Base-by-base conservation (phyloP, 1,140 invertebrate genomes). In the Octopus sinensis region DNA sequence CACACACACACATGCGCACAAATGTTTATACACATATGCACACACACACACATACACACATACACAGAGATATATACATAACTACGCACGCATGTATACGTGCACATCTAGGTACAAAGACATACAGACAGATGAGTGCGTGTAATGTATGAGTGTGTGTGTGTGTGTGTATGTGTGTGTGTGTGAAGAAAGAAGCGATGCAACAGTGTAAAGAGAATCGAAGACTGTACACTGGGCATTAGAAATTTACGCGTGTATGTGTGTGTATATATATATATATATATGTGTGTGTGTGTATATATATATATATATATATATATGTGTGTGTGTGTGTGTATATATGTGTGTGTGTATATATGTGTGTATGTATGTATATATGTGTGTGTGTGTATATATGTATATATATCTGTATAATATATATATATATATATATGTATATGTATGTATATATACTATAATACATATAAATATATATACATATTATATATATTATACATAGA, bases 311-410 rank as follows among this genome's bases (percentile, higher is more conserved):
- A 17, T 17, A 62, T 62, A 62, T 17, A 62, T 62, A 62, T 62
- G 56, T 17, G 12, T 0, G 7, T 71, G 6, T 53, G 53, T 43
- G 6, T 53, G 7, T 52, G 0, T 2, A 54, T 30, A 62, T 62
- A 62, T 62, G 17, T 62, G 17, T 62, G 17, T 62, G 17, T 62
- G 17, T 62, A 1, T 62, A 62, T 62, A 62, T 62, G 1, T 62
- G 1, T 62, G 17, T 62, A 71, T 13, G 10, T 62, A 4, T 43
- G 23, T 13, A 13, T 56, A 76, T 51, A 53, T 53, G 13, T 53
- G 91, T 90, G 17, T 62, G 17, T 62, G 17, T 62, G 17, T 62
- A 62, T 17, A 1, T 62, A 62, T 62, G 17, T 62, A 62, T 62
- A 62, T 62, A 62, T 62, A 62, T 17, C 6, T 6, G 17, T 17